Percentiles rank a stretch among this genome's conserved stretches.
Conservation (phyloP, 2,888 invertebrate species). For the Fissipunctia ypsillon region DNA sequence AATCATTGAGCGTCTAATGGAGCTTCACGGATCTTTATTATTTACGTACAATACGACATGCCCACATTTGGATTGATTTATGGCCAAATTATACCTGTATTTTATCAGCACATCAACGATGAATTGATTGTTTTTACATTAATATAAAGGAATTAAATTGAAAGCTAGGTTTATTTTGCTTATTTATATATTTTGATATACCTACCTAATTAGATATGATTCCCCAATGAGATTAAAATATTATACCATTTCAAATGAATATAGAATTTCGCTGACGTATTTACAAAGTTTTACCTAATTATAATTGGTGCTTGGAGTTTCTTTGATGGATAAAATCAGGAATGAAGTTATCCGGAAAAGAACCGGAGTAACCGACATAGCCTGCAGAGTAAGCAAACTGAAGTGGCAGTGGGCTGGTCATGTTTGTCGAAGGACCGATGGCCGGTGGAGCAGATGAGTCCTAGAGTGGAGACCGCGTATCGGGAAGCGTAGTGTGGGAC, state of each 20-base stretch:
- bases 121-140: neutral
- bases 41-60: conserved; percentile 11
- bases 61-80: conserved; percentile 25
- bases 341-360: too few relatives aligned
- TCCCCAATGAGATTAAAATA: conserved; percentile 1
- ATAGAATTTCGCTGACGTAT: neutral
- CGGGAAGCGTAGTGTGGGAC: too few relatives aligned
- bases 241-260: neutral
- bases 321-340: too few relatives aligned
- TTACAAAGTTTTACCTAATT: too few relatives aligned
- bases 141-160: neutral
- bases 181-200: neutral
- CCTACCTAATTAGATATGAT: neutral
- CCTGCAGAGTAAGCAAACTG: too few relatives aligned
- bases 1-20: conserved; percentile 45
- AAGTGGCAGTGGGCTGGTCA: too few relatives aligned
- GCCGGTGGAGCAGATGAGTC: too few relatives aligned
- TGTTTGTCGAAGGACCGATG: too few relatives aligned
- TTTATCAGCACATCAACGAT: neutral
- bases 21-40: conserved; percentile 17
- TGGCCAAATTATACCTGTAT: conserved; percentile 12
- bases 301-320: too few relatives aligned
- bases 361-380: too few relatives aligned
- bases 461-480: too few relatives aligned
- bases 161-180: neutral